Conservation (phyloP, 2,797 vertebrate genomes). For the Aphelocoma californica region DNA sequence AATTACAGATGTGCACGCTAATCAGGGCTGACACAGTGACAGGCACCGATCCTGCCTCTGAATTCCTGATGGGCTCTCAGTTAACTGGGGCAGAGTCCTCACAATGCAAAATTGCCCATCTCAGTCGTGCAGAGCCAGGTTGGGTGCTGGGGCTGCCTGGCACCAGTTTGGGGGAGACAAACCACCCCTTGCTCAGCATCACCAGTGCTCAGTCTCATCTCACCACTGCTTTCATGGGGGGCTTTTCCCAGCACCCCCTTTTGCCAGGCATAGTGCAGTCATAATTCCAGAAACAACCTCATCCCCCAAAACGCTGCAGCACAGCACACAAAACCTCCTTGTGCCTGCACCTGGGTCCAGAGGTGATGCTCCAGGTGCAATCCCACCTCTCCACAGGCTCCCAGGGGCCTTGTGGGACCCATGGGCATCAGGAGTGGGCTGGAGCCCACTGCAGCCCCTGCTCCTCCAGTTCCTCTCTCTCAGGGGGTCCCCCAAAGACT, state of each 20-base stretch:
- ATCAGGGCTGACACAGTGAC: slow-evolving; percentile 36
- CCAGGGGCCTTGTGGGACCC: background rate
- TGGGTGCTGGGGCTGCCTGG: background rate
- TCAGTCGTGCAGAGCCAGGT: background rate
- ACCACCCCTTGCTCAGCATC: background rate
- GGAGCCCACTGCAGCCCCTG: background rate
- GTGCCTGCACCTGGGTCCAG: background rate
- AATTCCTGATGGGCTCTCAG: background rate
- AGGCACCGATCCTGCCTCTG: background rate
- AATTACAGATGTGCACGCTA: slow-evolving; percentile 30
- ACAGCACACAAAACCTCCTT: background rate
- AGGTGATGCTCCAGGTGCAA: background rate
- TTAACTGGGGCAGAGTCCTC: background rate
- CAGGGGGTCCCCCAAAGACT: background rate
- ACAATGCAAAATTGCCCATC: background rate
- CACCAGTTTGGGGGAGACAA: background rate
- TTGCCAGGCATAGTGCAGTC: rapidly evolving
- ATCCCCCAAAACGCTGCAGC: rapidly evolving
- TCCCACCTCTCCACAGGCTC: background rate
- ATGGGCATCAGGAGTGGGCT: background rate
- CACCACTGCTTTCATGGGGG: background rate
- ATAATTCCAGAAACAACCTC: background rate
- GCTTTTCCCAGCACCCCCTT: background rate
- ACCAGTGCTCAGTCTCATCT: background rate
- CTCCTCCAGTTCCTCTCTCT: background rate